Evolutionary conservation across 2,797 vertebrate species (phyloP).

Genomic region (Malurus splendens): DNA sequence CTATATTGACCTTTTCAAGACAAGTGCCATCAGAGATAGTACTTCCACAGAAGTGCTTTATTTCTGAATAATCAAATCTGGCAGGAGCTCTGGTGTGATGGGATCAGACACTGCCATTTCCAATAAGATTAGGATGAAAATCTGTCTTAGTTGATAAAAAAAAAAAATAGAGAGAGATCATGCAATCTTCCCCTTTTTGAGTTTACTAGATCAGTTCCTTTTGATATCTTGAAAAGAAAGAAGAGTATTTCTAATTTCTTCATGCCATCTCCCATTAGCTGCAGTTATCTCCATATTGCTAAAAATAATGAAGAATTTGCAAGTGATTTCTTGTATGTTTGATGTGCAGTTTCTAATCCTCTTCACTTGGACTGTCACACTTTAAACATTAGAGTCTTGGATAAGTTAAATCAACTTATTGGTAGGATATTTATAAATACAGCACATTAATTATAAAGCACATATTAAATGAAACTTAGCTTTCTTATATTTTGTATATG

Average conservation of each 20-base stretch:
- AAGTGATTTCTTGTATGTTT: not conserved
- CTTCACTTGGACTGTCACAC: not conserved
- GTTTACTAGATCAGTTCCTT: not conserved
- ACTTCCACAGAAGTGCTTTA: constrained; percentile 13
- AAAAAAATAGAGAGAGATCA: not conserved
- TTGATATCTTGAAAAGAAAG: not conserved
- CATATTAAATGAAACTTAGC: not conserved
- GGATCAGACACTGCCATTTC: constrained; percentile 18
- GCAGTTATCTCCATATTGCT: not conserved
- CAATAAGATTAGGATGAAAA: constrained; percentile 42
- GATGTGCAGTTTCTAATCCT: not conserved
- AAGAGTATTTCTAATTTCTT: not conserved
- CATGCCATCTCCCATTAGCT: not conserved
- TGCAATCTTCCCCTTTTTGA: not conserved
- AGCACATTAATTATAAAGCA: not conserved
- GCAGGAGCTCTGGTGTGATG: constrained; percentile 25
- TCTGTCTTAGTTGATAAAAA: not conserved
- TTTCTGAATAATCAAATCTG: constrained; percentile 42
- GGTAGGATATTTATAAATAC: not conserved
- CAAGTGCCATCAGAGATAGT: not conserved
- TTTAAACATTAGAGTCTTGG: not conserved
- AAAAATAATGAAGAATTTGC: not conserved
- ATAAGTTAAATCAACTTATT: not conserved
- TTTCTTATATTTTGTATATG: not conserved
- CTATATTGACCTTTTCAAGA: constrained; percentile 24